These are phyloP conservation scores for Scomber japonicus DNA, from an alignment of 2,113 vertebrate species.

Conservation along the genomic window DNA sequence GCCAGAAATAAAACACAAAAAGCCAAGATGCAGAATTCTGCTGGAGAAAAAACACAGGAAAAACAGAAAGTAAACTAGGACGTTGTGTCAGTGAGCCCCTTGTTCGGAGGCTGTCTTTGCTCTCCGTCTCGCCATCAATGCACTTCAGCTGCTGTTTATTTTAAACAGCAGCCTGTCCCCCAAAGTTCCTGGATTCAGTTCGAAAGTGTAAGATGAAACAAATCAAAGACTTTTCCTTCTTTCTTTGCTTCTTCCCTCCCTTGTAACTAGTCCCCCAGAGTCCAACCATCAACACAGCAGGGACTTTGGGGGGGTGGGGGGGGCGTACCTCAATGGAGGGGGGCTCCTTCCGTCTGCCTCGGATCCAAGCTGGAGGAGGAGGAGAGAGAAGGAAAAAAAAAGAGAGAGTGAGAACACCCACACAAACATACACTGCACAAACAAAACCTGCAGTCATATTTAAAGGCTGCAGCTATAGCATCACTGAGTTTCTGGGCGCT, in stretches of 20 bases:
- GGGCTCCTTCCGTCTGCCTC: conserved; percentile 92
- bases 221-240: conserved; percentile 76
- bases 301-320: conserved; percentile 30
- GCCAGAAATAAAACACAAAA: conserved; percentile 77
- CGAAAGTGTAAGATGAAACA: conserved; percentile 69
- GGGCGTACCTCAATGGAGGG: conserved; percentile 91
- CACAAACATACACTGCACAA: conserved; percentile 73
- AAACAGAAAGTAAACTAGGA: conserved; percentile 75
- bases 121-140: conserved; percentile 72
- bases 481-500: conserved; percentile 56
- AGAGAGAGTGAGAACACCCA: conserved; percentile 72
- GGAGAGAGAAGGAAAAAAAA: conserved; percentile 56
- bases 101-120: conserved; percentile 70
- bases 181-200: conserved; percentile 75
- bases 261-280: conserved; percentile 72
- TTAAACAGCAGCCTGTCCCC: conserved; percentile 77
- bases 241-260: conserved; percentile 68
- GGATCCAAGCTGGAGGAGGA: conserved; percentile 93
- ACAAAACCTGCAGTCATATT: conserved; percentile 76
- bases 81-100: conserved; percentile 73
- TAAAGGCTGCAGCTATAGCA: conserved; percentile 62
- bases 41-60: conserved; percentile 32
- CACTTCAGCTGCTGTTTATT: conserved; percentile 80
- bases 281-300: conserved; percentile 75
- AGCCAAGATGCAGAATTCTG: conserved; percentile 66